These are phyloP conservation scores for Xylocopa sonorina DNA, from an alignment of 1,140 invertebrate species.

Conservation along the genomic window DNA sequence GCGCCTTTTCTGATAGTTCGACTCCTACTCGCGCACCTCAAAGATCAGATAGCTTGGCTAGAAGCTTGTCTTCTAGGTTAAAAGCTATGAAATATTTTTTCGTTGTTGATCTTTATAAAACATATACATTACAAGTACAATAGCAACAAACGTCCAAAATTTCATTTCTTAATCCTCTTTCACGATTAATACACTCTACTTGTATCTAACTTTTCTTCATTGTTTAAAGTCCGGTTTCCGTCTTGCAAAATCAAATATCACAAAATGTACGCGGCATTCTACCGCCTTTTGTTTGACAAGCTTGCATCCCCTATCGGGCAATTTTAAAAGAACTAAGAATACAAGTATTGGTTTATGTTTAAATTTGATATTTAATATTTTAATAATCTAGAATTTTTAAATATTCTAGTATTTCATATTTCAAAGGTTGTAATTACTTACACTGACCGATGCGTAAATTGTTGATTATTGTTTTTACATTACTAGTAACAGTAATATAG, in stretches of 20 bases:
- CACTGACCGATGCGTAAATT: not conserved
- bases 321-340: not conserved
- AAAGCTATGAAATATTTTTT: not conserved
- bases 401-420: not conserved
- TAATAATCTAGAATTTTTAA: not conserved
- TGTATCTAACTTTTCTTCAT: not conserved
- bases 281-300: slow-evolving; percentile 10
- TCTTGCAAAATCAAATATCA: slow-evolving; percentile 1
- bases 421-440: not conserved
- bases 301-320: not conserved
- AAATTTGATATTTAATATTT: not conserved
- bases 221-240: not conserved
- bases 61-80: not conserved
- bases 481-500: not conserved
- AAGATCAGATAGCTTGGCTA: no score
- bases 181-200: no score
- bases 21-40: not conserved
- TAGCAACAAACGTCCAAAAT: slow-evolving; percentile 13
- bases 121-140: slow-evolving; percentile 19
- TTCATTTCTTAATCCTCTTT: not conserved
- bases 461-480: not conserved
- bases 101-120: slow-evolving; percentile 17
- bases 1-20: slow-evolving; percentile 33
- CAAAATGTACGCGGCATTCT: not conserved
- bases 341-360: not conserved